phyloP scores from a whole-genome alignment of 2,797 vertebrate genomes.

The Meriones psammophilus region DNA sequence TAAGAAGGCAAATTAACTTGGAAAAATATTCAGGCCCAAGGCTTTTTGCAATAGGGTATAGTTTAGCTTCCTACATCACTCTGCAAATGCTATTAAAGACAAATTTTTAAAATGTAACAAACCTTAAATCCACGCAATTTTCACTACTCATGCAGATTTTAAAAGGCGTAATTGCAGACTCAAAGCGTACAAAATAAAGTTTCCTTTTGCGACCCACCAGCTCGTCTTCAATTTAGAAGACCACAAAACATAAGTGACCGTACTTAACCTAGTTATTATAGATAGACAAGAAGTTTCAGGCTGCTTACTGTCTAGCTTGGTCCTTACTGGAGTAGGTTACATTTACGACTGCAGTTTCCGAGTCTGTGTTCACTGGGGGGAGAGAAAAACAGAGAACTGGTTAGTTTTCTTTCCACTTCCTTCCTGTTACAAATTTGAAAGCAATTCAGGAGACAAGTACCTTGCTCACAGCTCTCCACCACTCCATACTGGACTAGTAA shows the following conservation, averaged over 20 bases:
- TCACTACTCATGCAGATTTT: slow-evolving; percentile 37
- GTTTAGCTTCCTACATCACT: slow-evolving; percentile 12
- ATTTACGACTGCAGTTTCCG: slow-evolving; percentile 98
- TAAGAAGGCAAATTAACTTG: background rate
- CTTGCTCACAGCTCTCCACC: slow-evolving; percentile 99
- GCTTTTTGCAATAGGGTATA: background rate
- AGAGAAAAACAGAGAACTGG: slow-evolving; percentile 76
- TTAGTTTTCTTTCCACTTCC: slow-evolving; percentile 72
- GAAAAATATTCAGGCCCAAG: background rate
- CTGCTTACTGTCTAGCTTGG: slow-evolving; percentile 98
- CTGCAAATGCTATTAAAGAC: background rate
- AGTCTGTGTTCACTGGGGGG: slow-evolving; percentile 97
- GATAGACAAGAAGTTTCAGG: slow-evolving; percentile 32
- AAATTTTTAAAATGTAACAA: background rate
- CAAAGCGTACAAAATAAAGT: slow-evolving; percentile 43
- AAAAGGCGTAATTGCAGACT: background rate
- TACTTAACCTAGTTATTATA: slow-evolving; percentile 25
- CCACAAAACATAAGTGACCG: slow-evolving; percentile 41
- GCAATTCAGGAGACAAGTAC: slow-evolving; percentile 86
- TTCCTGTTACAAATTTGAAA: slow-evolving; percentile 77
- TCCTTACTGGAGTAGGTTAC: slow-evolving; percentile 98
- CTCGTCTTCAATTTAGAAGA: background rate
- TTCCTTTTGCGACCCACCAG: slow-evolving; percentile 27
- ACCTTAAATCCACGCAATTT: slow-evolving; percentile 47
- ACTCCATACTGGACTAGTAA: slow-evolving; percentile 98